Evolutionary conservation across 2,797 vertebrate species (phyloP).

Genomic region (Falco columbarius): DNA sequence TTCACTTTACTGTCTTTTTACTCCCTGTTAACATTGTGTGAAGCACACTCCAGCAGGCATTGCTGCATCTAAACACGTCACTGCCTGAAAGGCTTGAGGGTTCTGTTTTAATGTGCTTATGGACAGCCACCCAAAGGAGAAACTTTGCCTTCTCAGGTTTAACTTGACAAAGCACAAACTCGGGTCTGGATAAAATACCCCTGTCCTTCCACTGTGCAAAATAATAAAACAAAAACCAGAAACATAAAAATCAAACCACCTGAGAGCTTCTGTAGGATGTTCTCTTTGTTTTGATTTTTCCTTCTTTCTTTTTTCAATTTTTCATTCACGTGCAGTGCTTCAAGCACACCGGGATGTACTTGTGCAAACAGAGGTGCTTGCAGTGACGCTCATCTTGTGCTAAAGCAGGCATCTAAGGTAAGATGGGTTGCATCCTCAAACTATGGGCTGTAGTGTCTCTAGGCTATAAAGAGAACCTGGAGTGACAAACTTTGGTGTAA

Average conservation of each 20-base stretch:
- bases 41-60: neutral
- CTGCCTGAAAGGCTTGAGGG: neutral
- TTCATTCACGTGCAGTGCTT: neutral
- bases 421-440: neutral
- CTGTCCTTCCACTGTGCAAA: neutral
- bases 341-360: neutral
- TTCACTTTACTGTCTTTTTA: neutral
- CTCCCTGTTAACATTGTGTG: neutral
- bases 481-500: neutral
- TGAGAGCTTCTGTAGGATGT: neutral
- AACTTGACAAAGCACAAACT: neutral
- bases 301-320: neutral
- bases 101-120: neutral
- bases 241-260: neutral
- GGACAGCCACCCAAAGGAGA: neutral
- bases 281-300: neutral
- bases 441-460: neutral
- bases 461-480: neutral
- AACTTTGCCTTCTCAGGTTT: neutral
- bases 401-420: neutral
- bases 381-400: neutral
- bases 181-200: neutral
- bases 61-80: accelerated
- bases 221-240: neutral
- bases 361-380: neutral